A percentile compares a stretch with the other conserved stretches of the same genome.
phyloP scores from a whole-genome alignment of 2,113 vertebrate genomes.

The Aptenodytes patagonicus region DNA sequence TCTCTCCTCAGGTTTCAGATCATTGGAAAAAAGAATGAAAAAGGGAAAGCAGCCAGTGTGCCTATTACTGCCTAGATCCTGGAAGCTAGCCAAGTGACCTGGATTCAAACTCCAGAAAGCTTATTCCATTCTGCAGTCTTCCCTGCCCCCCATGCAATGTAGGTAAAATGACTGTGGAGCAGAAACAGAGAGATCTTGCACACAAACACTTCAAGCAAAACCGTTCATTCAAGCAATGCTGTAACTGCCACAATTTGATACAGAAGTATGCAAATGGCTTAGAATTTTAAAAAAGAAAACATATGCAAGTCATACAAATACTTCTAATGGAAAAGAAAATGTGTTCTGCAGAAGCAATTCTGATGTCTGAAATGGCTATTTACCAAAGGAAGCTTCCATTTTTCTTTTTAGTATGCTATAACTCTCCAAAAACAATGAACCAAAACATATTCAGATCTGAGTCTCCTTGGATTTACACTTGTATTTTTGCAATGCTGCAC shows the following conservation, averaged over 20 bases:
- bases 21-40: constrained; percentile 57
- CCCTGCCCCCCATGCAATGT: constrained; percentile 39
- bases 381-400: background rate
- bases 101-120: constrained; percentile 72
- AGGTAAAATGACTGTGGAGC: constrained; percentile 56
- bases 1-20: constrained; percentile 58
- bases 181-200: constrained; percentile 47
- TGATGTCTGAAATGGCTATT: background rate
- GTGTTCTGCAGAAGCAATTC: background rate
- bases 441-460: background rate
- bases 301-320: background rate
- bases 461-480: background rate
- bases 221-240: background rate
- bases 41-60: constrained; percentile 59
- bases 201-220: constrained; percentile 1
- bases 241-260: background rate
- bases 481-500: background rate
- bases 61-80: constrained; percentile 56
- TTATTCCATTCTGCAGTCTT: constrained; percentile 52
- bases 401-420: background rate
- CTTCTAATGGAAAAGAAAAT: background rate
- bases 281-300: background rate
- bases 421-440: background rate
- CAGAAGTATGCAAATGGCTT: background rate
- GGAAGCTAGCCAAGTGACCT: constrained; percentile 67